A percentile compares a stretch with the other conserved stretches of the same genome.
phyloP scores from a whole-genome alignment of 2,888 invertebrate genomes.

The Nomada ferruginata region DNA sequence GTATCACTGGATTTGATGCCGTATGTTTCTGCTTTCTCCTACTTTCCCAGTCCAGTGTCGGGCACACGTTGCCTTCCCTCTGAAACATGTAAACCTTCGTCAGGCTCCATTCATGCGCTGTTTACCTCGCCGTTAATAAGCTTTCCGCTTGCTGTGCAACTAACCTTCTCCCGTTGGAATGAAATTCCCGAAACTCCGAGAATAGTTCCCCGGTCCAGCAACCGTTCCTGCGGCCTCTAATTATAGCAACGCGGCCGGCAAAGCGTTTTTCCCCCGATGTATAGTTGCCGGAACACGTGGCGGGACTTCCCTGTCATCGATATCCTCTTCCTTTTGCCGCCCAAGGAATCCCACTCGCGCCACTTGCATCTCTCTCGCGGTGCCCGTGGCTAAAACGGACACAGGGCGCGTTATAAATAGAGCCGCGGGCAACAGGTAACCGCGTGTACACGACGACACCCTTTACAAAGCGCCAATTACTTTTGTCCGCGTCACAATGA shows the following conservation, averaged over 20 bases:
- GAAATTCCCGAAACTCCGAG: slow-evolving; percentile 15
- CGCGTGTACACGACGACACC: slow-evolving; percentile 22
- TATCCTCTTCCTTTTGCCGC: neutral
- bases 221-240: neutral
- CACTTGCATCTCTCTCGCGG: slow-evolving; percentile 3
- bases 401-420: slow-evolving; percentile 34
- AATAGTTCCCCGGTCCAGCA: slow-evolving; percentile 2
- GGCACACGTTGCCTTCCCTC: too few species aligned
- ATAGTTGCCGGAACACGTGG: slow-evolving; percentile 16
- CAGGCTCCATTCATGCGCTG: too few species aligned
- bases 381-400: slow-evolving; percentile 1
- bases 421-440: slow-evolving; percentile 45
- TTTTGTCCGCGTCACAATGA: slow-evolving; percentile 60
- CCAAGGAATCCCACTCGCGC: slow-evolving; percentile 12
- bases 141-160: neutral
- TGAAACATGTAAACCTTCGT: too few species aligned
- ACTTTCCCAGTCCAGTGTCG: too few species aligned
- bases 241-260: slow-evolving; percentile 11
- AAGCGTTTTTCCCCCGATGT: neutral
- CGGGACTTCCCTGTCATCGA: slow-evolving; percentile 6
- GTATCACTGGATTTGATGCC: slow-evolving; percentile 14
- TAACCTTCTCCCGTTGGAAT: neutral
- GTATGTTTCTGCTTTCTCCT: slow-evolving; percentile 1
- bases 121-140: neutral
- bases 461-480: slow-evolving; percentile 51